Conservation (phyloP, 1,140 invertebrate genomes). For the Rhopalosiphum maidis region DNA sequence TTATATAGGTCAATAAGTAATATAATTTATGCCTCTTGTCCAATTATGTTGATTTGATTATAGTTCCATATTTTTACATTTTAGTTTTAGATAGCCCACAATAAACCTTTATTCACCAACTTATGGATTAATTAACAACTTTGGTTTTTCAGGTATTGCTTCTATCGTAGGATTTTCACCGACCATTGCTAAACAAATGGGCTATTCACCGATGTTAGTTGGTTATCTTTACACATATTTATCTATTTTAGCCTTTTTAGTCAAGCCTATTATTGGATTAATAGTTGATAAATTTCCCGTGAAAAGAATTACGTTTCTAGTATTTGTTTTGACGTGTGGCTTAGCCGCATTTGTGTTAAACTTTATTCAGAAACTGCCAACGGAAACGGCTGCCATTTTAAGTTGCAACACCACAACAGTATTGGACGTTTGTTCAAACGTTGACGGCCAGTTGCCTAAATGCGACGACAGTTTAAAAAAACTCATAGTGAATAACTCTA, state of each 20-base stretch:
- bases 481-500: background rate
- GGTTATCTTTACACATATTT: constrained; percentile 80
- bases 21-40: no score
- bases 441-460: background rate
- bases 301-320: constrained; percentile 77
- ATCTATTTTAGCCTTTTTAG: constrained; percentile 78
- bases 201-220: constrained; percentile 78
- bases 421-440: background rate
- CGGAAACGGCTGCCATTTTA: background rate
- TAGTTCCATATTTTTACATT: no score
- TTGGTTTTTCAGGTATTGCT: constrained; percentile 74
- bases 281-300: constrained; percentile 80
- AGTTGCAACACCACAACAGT: background rate
- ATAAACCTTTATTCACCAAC: background rate
- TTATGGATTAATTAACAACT: background rate
- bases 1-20: no score
- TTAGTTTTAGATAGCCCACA: background rate
- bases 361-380: background rate
- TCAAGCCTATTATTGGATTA: constrained; percentile 79
- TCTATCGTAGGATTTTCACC: constrained; percentile 83
- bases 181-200: constrained; percentile 80
- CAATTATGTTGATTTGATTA: no score
- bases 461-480: background rate
- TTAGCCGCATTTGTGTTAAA: background rate
- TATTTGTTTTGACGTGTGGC: background rate